These are phyloP conservation scores for Lasioglossum villosulum DNA, from an alignment of 2,888 invertebrate species.

Conservation along the genomic window DNA sequence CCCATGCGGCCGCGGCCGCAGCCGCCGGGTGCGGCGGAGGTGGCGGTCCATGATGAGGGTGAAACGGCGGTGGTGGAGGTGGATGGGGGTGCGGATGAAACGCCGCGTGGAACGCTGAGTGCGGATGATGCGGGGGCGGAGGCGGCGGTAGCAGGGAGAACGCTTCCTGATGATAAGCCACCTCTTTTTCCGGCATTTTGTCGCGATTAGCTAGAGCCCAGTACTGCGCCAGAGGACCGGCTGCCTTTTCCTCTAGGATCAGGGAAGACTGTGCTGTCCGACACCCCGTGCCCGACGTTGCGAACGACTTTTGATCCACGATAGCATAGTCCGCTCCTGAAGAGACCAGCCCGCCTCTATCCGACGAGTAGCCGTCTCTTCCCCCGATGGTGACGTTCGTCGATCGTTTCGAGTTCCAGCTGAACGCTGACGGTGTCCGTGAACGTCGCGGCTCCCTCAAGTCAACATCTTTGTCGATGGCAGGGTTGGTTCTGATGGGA, in stretches of 20 bases:
- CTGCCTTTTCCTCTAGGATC: constrained; percentile 64
- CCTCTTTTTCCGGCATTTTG: constrained; percentile 87
- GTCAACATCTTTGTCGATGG: constrained; percentile 61
- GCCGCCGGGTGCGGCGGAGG: constrained; percentile 84
- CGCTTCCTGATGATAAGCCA: constrained; percentile 86
- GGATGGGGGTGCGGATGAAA: constrained; percentile 85
- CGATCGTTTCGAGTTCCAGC: background rate
- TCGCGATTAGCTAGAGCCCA: constrained; percentile 46
- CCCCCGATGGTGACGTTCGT: background rate
- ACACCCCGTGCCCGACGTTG: constrained; percentile 61
- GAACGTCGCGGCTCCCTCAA: constrained; percentile 19
- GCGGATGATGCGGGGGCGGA: constrained; percentile 81
- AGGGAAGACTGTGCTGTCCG: constrained; percentile 53
- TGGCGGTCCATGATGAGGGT: constrained; percentile 81
- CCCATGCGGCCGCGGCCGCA: constrained; percentile 86
- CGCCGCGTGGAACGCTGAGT: constrained; percentile 82
- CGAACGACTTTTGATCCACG: constrained; percentile 46
- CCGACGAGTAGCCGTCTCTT: background rate
- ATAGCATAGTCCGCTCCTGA: constrained; percentile 61
- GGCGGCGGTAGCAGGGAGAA: constrained; percentile 84
- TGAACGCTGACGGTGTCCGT: constrained; percentile 8
- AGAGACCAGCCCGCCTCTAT: constrained; percentile 14
- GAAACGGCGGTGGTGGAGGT: constrained; percentile 86
- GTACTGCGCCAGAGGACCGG: constrained; percentile 51
- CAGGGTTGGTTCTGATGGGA: background rate